Conservation (phyloP, 2,797 vertebrate genomes). For the Anisognathus igniventris region DNA sequence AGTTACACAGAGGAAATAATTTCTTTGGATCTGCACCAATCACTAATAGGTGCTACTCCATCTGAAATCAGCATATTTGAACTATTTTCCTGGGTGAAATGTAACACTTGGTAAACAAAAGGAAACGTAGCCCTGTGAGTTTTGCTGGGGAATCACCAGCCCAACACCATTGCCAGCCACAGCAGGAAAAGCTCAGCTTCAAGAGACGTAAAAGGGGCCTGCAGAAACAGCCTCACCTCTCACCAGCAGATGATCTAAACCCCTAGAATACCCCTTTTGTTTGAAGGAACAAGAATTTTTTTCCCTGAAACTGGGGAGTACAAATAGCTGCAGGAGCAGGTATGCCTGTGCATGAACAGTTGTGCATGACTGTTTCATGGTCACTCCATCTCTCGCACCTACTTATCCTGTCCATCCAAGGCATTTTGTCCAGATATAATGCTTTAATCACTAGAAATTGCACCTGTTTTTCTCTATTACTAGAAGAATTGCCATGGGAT, state of each 20-base stretch:
- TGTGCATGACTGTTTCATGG: rapidly evolving
- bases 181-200: neutral
- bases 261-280: neutral
- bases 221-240: neutral
- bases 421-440: neutral
- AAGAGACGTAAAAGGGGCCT: neutral
- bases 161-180: neutral
- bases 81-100: neutral
- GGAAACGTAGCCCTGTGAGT: neutral
- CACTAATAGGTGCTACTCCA: neutral
- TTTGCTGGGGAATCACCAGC: neutral
- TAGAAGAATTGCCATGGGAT: neutral
- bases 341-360: neutral
- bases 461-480: neutral
- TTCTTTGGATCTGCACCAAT: neutral
- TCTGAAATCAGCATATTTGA: neutral
- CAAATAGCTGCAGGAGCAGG: neutral
- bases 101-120: neutral
- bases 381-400: neutral
- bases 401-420: neutral
- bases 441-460: neutral
- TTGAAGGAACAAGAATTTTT: neutral
- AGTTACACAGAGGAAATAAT: too few relatives aligned
- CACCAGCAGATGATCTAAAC: neutral
- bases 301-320: neutral